Percentiles rank a stretch among this genome's conserved stretches.
These are phyloP conservation scores for Astreopora myriophthalma DNA, from an alignment of 64 coral and sea anemone genomes.

Conservation along the genomic window DNA sequence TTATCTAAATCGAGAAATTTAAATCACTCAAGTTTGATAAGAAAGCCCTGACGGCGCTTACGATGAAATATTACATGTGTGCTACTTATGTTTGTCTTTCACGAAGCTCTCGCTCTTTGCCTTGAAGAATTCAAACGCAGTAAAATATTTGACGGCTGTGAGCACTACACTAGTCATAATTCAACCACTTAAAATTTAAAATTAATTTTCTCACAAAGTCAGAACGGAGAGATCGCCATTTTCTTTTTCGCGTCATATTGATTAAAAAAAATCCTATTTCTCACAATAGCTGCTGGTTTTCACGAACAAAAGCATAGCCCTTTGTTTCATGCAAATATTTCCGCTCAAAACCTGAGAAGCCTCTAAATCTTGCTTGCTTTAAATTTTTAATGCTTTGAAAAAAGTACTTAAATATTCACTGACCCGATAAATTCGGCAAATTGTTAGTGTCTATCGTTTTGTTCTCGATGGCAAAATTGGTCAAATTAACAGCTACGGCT, in stretches of 20 bases:
- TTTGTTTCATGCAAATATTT: constrained; percentile 18
- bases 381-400: constrained; percentile 58
- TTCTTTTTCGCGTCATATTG: neutral
- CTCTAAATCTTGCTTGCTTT: constrained; percentile 32
- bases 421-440: neutral
- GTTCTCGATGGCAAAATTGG: neutral
- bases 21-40: constrained; percentile 20
- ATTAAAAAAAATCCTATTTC: neutral
- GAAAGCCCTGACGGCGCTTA: neutral
- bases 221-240: neutral
- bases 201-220: neutral
- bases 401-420: constrained; percentile 36
- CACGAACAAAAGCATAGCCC: neutral
- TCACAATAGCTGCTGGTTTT: neutral
- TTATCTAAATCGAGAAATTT: constrained; percentile 28
- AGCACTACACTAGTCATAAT: neutral
- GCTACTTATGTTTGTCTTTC: neutral
- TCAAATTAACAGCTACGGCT: neutral
- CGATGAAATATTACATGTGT: neutral
- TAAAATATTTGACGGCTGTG: neutral
- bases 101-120: neutral
- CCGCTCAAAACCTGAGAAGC: neutral
- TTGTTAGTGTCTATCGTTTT: neutral
- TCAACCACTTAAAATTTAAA: neutral
- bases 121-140: neutral